Conservation (phyloP, 1,140 invertebrate genomes). For the Aphelenchoides avenae region DNA sequence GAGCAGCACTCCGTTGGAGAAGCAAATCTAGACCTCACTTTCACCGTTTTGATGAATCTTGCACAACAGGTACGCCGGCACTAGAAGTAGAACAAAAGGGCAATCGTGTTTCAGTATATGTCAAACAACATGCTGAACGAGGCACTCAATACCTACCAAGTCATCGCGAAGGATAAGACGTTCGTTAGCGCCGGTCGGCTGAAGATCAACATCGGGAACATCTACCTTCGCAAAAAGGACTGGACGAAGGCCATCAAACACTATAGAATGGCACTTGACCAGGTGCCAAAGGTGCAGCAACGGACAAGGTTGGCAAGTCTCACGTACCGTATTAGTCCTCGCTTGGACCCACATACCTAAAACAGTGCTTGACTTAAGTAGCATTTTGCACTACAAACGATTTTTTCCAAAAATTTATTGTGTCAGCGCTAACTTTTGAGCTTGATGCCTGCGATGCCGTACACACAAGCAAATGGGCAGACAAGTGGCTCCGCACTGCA, state of each 20-base stretch:
- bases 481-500: too few species aligned
- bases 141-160: conserved; percentile 81
- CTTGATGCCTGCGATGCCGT: background rate
- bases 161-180: conserved; percentile 63
- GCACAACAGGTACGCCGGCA: conserved; percentile 27
- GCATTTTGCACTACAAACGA: too few species aligned
- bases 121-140: conserved; percentile 90
- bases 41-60: conserved; percentile 65
- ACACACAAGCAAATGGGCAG: conserved; percentile 11
- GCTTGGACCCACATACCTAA: too few species aligned
- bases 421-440: too few species aligned
- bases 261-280: conserved; percentile 92
- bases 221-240: conserved; percentile 89
- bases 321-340: too few species aligned
- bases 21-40: conserved; percentile 67
- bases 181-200: conserved; percentile 68
- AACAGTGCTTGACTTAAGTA: too few species aligned
- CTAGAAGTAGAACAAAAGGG: conserved; percentile 62
- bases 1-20: conserved; percentile 12
- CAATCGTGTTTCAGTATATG: conserved; percentile 84
- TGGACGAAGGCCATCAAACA: conserved; percentile 91
- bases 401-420: too few species aligned
- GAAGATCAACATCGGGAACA: conserved; percentile 97
- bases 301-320: conserved; percentile 19
- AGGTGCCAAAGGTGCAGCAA: conserved; percentile 73